phyloP scores from a whole-genome alignment of 2,888 invertebrate species.

The Nowickia ferox region DNA sequence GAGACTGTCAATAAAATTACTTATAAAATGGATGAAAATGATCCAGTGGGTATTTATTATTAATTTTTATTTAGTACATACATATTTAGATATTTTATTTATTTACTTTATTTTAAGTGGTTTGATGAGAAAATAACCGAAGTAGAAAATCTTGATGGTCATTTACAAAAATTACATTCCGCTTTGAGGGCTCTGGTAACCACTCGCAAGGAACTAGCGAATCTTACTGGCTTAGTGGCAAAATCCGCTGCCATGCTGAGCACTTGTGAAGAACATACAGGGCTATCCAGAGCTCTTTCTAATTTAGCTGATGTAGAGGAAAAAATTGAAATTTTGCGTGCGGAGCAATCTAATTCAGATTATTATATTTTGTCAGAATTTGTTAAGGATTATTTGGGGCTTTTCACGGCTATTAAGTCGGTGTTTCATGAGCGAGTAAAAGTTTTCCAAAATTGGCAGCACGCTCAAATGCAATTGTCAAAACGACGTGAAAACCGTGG shows the following conservation, averaged over 20 bases:
- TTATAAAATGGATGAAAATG: slow-evolving; percentile 99
- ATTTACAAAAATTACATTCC: slow-evolving; percentile 92
- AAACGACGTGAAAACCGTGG: slow-evolving; percentile 97
- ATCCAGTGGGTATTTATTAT: slow-evolving; percentile 88
- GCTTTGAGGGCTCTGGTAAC: slow-evolving; percentile 94
- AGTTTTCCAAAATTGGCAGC: slow-evolving; percentile 96
- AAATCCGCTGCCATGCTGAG: slow-evolving; percentile 94
- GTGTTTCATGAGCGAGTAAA: slow-evolving; percentile 90
- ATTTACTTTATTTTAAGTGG: slow-evolving; percentile 88
- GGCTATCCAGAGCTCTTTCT: slow-evolving; percentile 93
- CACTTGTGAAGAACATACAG: slow-evolving; percentile 96
- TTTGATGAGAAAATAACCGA: slow-evolving; percentile 98
- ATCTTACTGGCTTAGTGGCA: slow-evolving; percentile 92
- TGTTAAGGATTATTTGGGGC: slow-evolving; percentile 95
- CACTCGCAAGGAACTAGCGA: slow-evolving; percentile 92
- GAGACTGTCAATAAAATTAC: slow-evolving; percentile 99
- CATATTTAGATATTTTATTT: not conserved
- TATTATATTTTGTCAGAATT: slow-evolving; percentile 97
- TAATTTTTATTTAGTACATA: slow-evolving; percentile 17
- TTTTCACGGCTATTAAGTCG: slow-evolving; percentile 95
- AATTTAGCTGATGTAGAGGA: slow-evolving; percentile 94
- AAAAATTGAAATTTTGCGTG: slow-evolving; percentile 92
- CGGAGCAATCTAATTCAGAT: slow-evolving; percentile 97
- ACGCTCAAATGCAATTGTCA: slow-evolving; percentile 96
- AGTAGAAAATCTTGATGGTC: slow-evolving; percentile 94